Conservation (phyloP, 2,888 invertebrate species). For the Papilio elwesi region DNA sequence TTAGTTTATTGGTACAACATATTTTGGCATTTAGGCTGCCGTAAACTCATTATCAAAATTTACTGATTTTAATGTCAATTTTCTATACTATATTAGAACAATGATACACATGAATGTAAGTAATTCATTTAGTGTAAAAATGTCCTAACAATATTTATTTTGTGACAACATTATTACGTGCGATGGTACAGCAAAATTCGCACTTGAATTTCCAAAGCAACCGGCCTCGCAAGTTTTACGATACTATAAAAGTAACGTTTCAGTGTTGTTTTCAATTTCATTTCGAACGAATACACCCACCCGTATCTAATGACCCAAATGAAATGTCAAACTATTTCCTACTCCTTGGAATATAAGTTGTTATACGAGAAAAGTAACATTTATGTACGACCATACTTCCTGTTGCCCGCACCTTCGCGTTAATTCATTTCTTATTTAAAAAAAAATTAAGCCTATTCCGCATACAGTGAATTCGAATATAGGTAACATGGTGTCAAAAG, state of each 20-base stretch:
- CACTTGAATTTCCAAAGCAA: constrained; percentile 10
- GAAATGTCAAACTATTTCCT: background rate
- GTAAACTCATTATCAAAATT: background rate
- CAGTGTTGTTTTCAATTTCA: background rate
- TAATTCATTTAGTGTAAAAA: too few species aligned
- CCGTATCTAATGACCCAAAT: background rate
- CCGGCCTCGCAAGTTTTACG: background rate
- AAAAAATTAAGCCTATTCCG: too few species aligned
- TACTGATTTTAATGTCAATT: background rate
- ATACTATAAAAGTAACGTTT: constrained; percentile 12
- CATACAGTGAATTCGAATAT: too few species aligned
- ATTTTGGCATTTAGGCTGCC: too few species aligned
- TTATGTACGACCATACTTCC: too few species aligned
- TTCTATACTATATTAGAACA: background rate
- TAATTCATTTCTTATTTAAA: too few species aligned
- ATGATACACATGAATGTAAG: too few species aligned
- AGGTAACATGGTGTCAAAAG: too few species aligned
- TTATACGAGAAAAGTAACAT: background rate
- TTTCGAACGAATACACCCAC: background rate
- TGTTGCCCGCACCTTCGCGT: too few species aligned
- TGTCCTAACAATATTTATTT: too few species aligned
- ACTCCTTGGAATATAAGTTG: background rate
- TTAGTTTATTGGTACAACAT: too few species aligned
- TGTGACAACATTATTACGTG: background rate
- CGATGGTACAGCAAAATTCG: background rate